Base-by-base conservation (phyloP, 2,888 invertebrate species). In the Uloborus plumipes region DNA sequence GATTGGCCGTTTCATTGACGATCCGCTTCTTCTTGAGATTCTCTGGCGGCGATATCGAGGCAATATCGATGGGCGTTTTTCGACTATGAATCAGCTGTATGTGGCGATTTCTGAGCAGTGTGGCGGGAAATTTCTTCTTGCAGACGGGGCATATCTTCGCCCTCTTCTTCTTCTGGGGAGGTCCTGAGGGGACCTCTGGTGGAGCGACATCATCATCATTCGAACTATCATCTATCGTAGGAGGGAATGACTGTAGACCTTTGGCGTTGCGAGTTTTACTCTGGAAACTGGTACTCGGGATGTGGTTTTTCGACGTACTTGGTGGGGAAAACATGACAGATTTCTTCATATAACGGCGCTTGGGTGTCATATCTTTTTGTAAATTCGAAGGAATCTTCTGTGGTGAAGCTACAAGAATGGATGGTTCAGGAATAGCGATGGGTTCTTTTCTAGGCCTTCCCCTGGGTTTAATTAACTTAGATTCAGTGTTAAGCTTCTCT, bases 111-210 rank as follows among this genome's bases (percentile, higher is more conserved):
- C 64, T 66, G 9, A 31, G 53, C 26, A 75, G 26, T 20, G 18
- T 47, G 15, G 64, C 26, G 7, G 64, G n/a, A 18, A 74, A 81
- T 22, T 65, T 74, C 31, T 81, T 55, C 31, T 70, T 74, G 39
- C 80, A 81, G 18, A 74, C 65, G 1, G 70, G 51, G 15, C 80
- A 81, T 7, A 47, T 18, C n/a, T 55, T 77, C 11, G 51, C 20
- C 0, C 22, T 39, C 0, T 22, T 22, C 51, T 71, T 71, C 15
- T 50, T 51, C 16, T 59, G 51, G 2, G 20, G 47, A 18, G 64
- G 47, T 39, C 39, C 39, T 39, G 39, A 1, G 9, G 11, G 1
- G 0, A 3, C 14, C 11, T 39, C 47, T 13, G 26, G 9, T 15
- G 14, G 26, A n/a, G 9, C 47, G 3, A 18, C 31, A 6, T 62